These are phyloP conservation scores for Metalampra italica DNA, from an alignment of 2,888 invertebrate genomes.

Conservation along the genomic window DNA sequence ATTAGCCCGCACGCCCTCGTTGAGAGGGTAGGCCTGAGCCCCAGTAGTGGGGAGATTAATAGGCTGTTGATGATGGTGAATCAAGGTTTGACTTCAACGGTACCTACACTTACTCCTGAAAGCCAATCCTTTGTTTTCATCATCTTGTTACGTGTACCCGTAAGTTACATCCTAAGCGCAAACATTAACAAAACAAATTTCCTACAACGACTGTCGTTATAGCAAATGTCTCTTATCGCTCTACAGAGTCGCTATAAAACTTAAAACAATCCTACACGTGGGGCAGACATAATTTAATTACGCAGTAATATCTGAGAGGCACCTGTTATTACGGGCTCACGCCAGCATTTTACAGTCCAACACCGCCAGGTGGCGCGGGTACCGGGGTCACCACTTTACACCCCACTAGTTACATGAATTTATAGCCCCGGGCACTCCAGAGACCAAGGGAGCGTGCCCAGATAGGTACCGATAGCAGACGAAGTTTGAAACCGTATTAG, in stretches of 20 bases:
- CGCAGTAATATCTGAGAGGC: slow-evolving; percentile 10
- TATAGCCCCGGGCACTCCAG: slow-evolving; percentile 11
- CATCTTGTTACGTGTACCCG: too few species aligned
- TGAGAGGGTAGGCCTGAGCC: too few species aligned
- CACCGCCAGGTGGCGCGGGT: slow-evolving; percentile 2
- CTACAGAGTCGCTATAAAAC: not conserved
- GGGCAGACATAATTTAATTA: slow-evolving; percentile 2
- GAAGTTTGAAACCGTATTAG: too few species aligned
- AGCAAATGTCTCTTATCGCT: not conserved
- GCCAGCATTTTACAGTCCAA: slow-evolving; percentile 4
- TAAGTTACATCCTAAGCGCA: too few species aligned
- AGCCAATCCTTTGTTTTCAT: too few species aligned
- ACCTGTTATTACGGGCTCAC: slow-evolving; percentile 12
- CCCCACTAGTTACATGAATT: slow-evolving; percentile 18
- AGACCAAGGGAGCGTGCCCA: slow-evolving; percentile 11
- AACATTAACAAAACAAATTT: not conserved
- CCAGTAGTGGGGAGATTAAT: too few species aligned
- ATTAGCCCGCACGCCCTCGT: too few species aligned
- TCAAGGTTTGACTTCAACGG: too few species aligned
- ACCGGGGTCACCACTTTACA: slow-evolving; percentile 16
- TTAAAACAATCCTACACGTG: not conserved
- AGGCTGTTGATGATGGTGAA: too few species aligned
- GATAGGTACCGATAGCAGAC: not conserved
- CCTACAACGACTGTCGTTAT: not conserved
- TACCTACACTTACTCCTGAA: too few species aligned